phyloP scores from a whole-genome alignment of 2,888 invertebrate genomes.

The Cheilosia scutellata region DNA sequence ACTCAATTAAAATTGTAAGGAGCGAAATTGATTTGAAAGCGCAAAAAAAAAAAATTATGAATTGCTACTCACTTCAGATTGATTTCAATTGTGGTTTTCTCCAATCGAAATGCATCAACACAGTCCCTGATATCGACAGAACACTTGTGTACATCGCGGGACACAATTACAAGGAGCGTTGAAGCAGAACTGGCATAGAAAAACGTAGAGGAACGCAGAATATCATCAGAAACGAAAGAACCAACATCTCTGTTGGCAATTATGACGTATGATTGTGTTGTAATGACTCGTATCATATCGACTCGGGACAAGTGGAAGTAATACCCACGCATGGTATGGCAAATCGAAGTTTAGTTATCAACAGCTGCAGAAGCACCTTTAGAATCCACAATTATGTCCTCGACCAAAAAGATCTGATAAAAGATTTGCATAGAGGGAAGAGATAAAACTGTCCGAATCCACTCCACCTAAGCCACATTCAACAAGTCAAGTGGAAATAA shows the following conservation, averaged over 20 bases:
- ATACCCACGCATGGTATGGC: neutral
- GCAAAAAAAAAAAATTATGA: slow-evolving; percentile 32
- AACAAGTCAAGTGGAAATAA: slow-evolving; percentile 30
- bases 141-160: slow-evolving; percentile 30
- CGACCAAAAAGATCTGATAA: neutral
- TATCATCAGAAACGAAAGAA: neutral
- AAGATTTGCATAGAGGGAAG: neutral
- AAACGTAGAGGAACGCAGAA: slow-evolving; percentile 2
- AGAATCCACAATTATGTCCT: neutral
- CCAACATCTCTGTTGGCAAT: slow-evolving; percentile 2
- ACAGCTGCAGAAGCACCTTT: neutral
- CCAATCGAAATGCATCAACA: slow-evolving; percentile 52
- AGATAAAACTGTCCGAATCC: slow-evolving; percentile 2
- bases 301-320: neutral
- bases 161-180: slow-evolving; percentile 28
- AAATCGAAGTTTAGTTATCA: neutral
- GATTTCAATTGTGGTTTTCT: slow-evolving; percentile 46
- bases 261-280: slow-evolving; percentile 18
- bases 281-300: neutral
- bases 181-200: slow-evolving; percentile 12
- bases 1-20: slow-evolving; percentile 69
- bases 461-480: slow-evolving; percentile 16
- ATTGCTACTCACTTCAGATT: slow-evolving; percentile 63
- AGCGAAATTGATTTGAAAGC: slow-evolving; percentile 36
- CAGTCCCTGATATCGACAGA: slow-evolving; percentile 56